Conservation (phyloP, 2,113 vertebrate genomes). For the Paracanthobrama guichenoti region DNA sequence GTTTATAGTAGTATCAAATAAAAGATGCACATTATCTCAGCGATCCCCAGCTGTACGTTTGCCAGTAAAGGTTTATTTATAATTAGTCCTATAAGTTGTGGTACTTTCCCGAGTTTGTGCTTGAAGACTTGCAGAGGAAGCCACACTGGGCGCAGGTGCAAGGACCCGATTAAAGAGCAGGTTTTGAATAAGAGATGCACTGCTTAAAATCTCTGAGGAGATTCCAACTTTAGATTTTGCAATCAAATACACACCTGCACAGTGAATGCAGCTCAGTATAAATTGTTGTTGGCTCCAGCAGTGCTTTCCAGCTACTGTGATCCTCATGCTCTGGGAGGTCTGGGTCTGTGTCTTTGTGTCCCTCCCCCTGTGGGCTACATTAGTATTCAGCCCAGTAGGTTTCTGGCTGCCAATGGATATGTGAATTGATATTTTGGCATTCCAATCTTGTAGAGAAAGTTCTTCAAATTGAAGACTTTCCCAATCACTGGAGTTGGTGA, state of each 20-base stretch:
- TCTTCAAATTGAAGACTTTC: conserved; percentile 30
- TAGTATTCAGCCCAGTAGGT: conserved; percentile 19
- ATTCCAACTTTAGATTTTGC: conserved; percentile 18
- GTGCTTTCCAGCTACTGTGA: background rate
- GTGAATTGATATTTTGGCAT: conserved; percentile 46
- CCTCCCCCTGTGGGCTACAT: conserved; percentile 7
- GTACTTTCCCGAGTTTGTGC: background rate
- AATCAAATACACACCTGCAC: conserved; percentile 32
- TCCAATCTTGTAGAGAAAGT: conserved; percentile 32
- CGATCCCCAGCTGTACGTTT: background rate
- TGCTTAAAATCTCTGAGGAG: conserved; percentile 31
- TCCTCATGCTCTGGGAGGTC: conserved; percentile 5
- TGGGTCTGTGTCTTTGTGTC: background rate
- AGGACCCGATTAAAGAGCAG: background rate
- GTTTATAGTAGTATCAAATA: background rate
- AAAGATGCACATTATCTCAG: background rate
- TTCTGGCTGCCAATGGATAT: conserved; percentile 28
- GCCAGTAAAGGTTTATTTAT: background rate
- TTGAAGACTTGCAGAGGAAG: conserved; percentile 16
- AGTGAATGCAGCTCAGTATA: conserved; percentile 6
- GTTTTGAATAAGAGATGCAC: conserved; percentile 30
- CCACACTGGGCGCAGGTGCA: background rate
- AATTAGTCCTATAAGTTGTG: conserved; percentile 4
- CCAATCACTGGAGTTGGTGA: background rate
- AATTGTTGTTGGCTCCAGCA: conserved; percentile 7